Conservation (phyloP, 2,888 invertebrate genomes). For the Criorhina ranunculi region DNA sequence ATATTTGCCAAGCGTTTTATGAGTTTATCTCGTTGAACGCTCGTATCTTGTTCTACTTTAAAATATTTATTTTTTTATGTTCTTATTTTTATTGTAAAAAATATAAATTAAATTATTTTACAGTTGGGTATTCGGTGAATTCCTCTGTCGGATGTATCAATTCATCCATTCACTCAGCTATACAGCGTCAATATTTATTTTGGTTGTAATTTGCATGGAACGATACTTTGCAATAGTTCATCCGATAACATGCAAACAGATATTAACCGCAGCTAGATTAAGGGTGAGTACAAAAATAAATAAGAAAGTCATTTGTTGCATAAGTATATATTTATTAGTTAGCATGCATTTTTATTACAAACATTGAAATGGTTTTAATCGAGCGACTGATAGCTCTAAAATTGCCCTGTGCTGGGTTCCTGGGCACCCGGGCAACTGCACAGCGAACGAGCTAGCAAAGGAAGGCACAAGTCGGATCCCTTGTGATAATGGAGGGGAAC, state of each 20-base stretch:
- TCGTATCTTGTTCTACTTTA: neutral
- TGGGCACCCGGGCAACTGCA: too few species aligned
- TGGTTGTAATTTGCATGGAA: conserved; percentile 94
- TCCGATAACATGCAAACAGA: conserved; percentile 93
- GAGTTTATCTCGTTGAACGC: neutral
- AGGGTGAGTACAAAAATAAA: conserved; percentile 86
- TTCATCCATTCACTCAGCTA: conserved; percentile 95
- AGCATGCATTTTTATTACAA: too few species aligned
- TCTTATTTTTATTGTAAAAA: conserved; percentile 3
- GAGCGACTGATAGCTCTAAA: too few species aligned
- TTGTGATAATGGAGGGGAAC: too few species aligned
- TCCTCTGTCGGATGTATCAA: conserved; percentile 96
- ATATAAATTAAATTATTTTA: conserved; percentile 80
- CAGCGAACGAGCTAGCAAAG: too few species aligned
- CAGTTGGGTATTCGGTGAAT: conserved; percentile 93
- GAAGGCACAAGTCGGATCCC: too few species aligned
- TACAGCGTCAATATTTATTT: conserved; percentile 94
- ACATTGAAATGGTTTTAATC: too few species aligned
- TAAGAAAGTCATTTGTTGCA: neutral
- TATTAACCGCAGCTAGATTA: conserved; percentile 90
- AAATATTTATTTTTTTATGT: neutral
- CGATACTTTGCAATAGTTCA: conserved; percentile 94
- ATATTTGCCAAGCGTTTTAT: neutral
- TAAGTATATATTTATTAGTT: neutral
- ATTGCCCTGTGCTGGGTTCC: too few species aligned